A percentile compares a stretch with the other conserved stretches of the same genome.
Conservation (phyloP, 2,888 invertebrate species). For the Drosophila planitibia region DNA sequence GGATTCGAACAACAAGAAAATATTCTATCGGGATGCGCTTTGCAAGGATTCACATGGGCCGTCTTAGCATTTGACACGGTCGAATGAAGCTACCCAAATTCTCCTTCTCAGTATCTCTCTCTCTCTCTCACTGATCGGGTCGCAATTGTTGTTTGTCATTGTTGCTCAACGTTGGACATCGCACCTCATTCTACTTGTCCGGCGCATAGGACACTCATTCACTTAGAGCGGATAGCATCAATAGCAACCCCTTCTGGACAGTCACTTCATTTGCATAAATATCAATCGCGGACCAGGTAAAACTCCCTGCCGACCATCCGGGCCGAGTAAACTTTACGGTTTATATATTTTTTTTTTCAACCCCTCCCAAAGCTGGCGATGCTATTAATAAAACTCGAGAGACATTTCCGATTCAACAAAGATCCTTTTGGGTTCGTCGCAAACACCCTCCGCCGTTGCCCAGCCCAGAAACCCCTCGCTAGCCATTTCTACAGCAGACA, state of each 20-base stretch:
- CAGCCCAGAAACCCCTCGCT: constrained; percentile 7
- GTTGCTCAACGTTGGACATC: constrained; percentile 84
- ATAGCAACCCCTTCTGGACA: constrained; percentile 55
- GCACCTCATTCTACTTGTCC: constrained; percentile 81
- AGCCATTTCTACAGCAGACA: constrained; percentile 38
- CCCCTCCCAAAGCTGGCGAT: constrained; percentile 54
- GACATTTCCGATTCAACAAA: constrained; percentile 30
- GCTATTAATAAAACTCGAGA: constrained; percentile 58
- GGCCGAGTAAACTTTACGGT: constrained; percentile 5
- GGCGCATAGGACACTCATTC: constrained; percentile 42
- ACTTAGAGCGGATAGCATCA: constrained; percentile 37
- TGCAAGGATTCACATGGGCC: constrained; percentile 53
- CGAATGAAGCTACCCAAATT: constrained; percentile 57
- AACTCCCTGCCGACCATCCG: constrained; percentile 7
- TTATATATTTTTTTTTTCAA: constrained; percentile 42
- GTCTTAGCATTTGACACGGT: constrained; percentile 72
- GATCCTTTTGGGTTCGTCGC: constrained; percentile 45
- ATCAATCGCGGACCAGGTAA: constrained; percentile 39
- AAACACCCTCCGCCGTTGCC: constrained; percentile 14
- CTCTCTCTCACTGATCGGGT: constrained; percentile 6
- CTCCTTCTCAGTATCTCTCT: neutral
- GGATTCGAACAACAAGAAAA: constrained; percentile 46
- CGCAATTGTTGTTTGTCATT: constrained; percentile 75
- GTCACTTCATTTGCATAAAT: constrained; percentile 55
- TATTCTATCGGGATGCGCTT: constrained; percentile 50